These are phyloP conservation scores for Tubulanus polymorphus DNA, from an alignment of 2,888 invertebrate species.

Conservation along the genomic window DNA sequence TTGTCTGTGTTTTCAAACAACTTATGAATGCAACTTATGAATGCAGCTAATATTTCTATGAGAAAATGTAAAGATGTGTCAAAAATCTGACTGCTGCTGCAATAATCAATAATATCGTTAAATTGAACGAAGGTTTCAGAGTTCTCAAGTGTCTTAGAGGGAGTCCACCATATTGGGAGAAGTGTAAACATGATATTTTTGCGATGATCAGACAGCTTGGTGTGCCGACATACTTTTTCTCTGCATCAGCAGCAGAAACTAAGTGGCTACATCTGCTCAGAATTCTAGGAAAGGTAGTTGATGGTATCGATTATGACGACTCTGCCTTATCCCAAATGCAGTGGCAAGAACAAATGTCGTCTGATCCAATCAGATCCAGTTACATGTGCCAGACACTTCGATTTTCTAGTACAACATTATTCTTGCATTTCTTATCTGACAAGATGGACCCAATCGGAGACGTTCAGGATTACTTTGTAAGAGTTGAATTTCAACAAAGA, in stretches of 20 bases:
- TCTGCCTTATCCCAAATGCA: not conserved
- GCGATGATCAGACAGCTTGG: slow-evolving; percentile 14
- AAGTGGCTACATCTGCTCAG: slow-evolving; percentile 2
- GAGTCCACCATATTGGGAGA: slow-evolving; percentile 14
- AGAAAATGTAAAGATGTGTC: no score
- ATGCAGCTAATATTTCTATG: no score
- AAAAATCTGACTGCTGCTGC: no score
- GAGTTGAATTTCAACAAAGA: slow-evolving; percentile 6
- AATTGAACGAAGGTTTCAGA: slow-evolving; percentile 17
- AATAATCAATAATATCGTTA: not conserved
- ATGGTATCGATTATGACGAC: slow-evolving; percentile 5
- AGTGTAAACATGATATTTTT: slow-evolving; percentile 9
- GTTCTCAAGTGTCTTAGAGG: slow-evolving; percentile 17
- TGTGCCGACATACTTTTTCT: slow-evolving; percentile 11
- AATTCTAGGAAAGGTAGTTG: slow-evolving; percentile 6
- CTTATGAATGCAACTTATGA: no score
- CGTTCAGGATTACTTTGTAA: not conserved
- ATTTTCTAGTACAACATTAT: not conserved
- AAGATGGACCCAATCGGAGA: not conserved
- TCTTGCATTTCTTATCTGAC: not conserved
- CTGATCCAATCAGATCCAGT: slow-evolving; percentile 7
- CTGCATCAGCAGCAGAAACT: slow-evolving; percentile 7
- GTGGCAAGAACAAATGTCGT: slow-evolving; percentile 7
- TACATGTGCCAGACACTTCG: slow-evolving; percentile 7
- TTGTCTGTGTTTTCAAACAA: no score